phyloP scores from a whole-genome alignment of 2,888 invertebrate genomes.

The Oasisia sp. region DNA sequence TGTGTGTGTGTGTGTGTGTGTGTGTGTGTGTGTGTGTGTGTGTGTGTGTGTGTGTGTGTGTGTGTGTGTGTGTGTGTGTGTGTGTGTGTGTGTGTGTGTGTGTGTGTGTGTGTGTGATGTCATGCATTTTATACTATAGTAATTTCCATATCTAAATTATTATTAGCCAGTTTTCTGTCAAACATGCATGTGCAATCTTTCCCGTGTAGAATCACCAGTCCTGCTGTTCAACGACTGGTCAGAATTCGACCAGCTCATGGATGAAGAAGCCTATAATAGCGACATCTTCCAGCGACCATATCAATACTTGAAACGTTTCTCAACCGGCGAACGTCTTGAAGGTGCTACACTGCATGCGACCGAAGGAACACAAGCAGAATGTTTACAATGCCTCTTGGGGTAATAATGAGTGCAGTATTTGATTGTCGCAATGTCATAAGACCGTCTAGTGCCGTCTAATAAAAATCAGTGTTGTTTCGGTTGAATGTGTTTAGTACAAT shows the following conservation, averaged over 20 bases:
- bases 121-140: too few species aligned
- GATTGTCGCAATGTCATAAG: neutral
- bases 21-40: too few species aligned
- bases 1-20: too few species aligned
- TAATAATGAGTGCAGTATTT: neutral
- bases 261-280: constrained; percentile 46
- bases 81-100: too few species aligned
- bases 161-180: too few species aligned
- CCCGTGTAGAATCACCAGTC: neutral
- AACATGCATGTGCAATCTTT: too few species aligned
- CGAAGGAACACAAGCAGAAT: neutral
- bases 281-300: constrained; percentile 49
- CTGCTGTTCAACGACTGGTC: neutral
- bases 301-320: constrained; percentile 41
- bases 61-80: too few species aligned
- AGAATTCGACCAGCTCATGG: constrained; percentile 43
- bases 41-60: too few species aligned
- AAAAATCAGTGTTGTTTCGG: too few species aligned
- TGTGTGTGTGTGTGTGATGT: too few species aligned
- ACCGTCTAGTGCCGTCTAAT: neutral
- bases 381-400: neutral
- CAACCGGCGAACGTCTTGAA: neutral
- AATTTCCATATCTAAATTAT: too few species aligned
- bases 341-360: neutral
- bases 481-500: too few species aligned